A percentile compares a stretch with the other conserved stretches of the same genome.
phyloP scores from a whole-genome alignment of 1,140 invertebrate species.

The Musca domestica region DNA sequence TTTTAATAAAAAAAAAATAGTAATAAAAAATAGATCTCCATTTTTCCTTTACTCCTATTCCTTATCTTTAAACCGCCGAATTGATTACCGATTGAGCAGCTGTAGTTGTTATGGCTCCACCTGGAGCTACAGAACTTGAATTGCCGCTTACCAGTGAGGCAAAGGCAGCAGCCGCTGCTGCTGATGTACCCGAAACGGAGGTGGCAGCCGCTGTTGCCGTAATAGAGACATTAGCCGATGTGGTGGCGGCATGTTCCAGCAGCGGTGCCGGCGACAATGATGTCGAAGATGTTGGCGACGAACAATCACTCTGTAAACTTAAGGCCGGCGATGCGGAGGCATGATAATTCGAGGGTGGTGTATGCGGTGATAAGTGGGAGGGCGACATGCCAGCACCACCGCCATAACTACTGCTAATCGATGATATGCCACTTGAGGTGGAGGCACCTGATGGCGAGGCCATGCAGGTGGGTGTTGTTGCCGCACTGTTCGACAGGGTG shows the following conservation, averaged over 20 bases:
- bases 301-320: slow-evolving; percentile 50
- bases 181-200: slow-evolving; percentile 9
- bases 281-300: slow-evolving; percentile 48
- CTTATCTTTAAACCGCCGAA: slow-evolving; percentile 43
- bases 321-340: slow-evolving; percentile 48
- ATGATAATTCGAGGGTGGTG: slow-evolving; percentile 45
- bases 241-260: slow-evolving; percentile 37
- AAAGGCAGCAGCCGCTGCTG: slow-evolving; percentile 37
- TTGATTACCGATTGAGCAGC: slow-evolving; percentile 43
- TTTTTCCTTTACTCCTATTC: too few relatives aligned
- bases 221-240: slow-evolving; percentile 39
- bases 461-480: not conserved
- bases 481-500: not conserved
- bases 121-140: slow-evolving; percentile 30
- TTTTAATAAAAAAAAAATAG: too few relatives aligned
- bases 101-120: slow-evolving; percentile 27
- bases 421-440: slow-evolving; percentile 1
- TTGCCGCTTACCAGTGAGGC: slow-evolving; percentile 24
- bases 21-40: too few relatives aligned
- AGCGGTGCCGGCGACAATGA: slow-evolving; percentile 44
- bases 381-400: slow-evolving; percentile 7
- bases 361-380: slow-evolving; percentile 45
- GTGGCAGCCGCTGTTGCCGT: slow-evolving; percentile 41
- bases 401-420: slow-evolving; percentile 3
- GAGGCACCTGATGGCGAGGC: slow-evolving; percentile 3